phyloP scores from a whole-genome alignment of 2,113 vertebrate species.

The Anseranas semipalmata region DNA sequence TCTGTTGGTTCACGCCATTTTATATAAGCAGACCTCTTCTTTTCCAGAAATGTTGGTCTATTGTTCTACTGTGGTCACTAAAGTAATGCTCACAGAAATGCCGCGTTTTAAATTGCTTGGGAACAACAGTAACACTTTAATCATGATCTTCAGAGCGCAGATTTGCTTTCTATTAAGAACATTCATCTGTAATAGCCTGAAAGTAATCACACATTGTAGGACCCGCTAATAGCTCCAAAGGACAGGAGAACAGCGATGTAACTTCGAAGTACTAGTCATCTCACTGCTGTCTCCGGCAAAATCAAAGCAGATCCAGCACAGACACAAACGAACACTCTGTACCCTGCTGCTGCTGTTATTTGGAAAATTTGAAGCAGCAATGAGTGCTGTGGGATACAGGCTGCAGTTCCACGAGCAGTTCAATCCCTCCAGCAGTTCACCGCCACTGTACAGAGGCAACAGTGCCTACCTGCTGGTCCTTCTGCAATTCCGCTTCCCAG shows the following conservation, averaged over 20 bases:
- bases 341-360: not conserved
- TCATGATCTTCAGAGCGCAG: not conserved
- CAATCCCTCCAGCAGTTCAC: not conserved
- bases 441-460: not conserved
- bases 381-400: not conserved
- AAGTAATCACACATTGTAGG: not conserved
- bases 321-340: not conserved
- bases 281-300: not conserved
- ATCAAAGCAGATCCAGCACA: fast-evolving
- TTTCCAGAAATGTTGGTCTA: not conserved
- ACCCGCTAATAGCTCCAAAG: fast-evolving
- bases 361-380: not conserved
- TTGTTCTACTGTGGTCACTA: not conserved
- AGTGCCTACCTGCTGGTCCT: not conserved
- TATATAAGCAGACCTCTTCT: not conserved
- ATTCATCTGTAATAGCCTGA: not conserved
- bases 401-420: not conserved
- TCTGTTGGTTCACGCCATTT: not conserved
- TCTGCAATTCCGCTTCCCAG: not conserved
- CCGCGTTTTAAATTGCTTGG: not conserved
- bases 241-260: not conserved
- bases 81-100: not conserved
- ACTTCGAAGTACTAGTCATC: fast-evolving
- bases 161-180: not conserved
- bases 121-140: not conserved